phyloP scores from a whole-genome alignment of 2,888 invertebrate genomes.

The Luffia ferchaultella region DNA sequence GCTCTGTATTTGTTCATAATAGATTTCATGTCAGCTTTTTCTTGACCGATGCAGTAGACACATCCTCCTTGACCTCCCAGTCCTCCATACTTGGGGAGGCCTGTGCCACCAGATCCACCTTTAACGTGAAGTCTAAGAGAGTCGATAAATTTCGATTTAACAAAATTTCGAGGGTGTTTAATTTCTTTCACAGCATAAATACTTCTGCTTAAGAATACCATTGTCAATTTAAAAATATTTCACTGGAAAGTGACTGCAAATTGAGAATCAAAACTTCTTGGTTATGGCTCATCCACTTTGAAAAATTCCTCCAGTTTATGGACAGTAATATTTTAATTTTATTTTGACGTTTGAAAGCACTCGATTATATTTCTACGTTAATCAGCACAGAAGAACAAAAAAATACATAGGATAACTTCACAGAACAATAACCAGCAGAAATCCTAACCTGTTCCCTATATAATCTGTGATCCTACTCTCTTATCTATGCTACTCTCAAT shows the following conservation, averaged over 20 bases:
- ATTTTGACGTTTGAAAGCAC: background rate
- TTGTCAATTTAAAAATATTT: slow-evolving; percentile 18
- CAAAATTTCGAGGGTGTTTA: slow-evolving; percentile 60
- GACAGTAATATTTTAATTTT: no score
- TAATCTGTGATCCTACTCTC: no score
- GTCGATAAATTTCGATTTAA: slow-evolving; percentile 75
- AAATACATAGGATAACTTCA: no score
- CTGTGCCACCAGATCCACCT: slow-evolving; percentile 82
- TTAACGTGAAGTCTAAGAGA: slow-evolving; percentile 79
- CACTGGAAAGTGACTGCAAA: no score
- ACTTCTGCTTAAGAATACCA: slow-evolving; percentile 57
- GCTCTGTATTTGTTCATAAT: slow-evolving; percentile 58
- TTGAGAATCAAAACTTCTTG: background rate
- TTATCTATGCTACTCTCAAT: no score
- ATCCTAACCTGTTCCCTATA: no score
- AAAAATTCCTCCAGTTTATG: no score
- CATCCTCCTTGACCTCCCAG: slow-evolving; percentile 92
- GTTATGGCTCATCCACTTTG: no score
- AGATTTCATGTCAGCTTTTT: slow-evolving; percentile 62
- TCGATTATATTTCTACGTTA: background rate
- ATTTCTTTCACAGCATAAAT: slow-evolving; percentile 50
- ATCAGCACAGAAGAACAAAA: background rate
- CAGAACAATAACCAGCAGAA: no score
- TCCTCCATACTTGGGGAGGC: slow-evolving; percentile 83
- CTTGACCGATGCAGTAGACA: slow-evolving; percentile 75